Conservation (phyloP, 2,797 vertebrate species). For the Notolabrus celidotus region DNA sequence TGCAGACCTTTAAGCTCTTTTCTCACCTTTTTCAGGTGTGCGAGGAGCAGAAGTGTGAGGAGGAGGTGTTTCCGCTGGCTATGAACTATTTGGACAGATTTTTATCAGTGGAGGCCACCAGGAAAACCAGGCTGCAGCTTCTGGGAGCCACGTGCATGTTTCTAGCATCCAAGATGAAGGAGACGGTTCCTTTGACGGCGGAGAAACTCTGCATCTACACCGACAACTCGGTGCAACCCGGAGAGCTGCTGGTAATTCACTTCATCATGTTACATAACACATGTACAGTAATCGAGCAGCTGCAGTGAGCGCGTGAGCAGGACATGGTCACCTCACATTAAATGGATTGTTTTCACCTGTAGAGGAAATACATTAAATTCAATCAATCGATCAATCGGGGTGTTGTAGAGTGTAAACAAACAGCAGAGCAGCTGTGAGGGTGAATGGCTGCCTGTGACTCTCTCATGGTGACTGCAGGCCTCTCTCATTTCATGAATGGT, state of each 20-base stretch:
- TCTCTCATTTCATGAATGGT: constrained; percentile 76
- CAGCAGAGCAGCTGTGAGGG: background rate
- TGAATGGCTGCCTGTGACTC: constrained; percentile 68
- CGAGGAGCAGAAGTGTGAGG: constrained; percentile 98
- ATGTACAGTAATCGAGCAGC: constrained; percentile 27
- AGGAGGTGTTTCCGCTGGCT: constrained; percentile 97
- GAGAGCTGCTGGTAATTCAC: constrained; percentile 95
- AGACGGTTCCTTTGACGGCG: constrained; percentile 95
- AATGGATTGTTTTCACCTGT: no score
- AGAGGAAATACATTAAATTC: no score
- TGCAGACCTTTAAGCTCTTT: constrained; percentile 29
- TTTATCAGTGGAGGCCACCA: constrained; percentile 94
- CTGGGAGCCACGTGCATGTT: constrained; percentile 98
- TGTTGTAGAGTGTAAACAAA: background rate
- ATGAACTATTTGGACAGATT: constrained; percentile 99
- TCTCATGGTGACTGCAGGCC: constrained; percentile 70
- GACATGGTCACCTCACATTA: background rate
- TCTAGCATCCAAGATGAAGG: constrained; percentile 99
- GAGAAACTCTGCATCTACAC: constrained; percentile 99
- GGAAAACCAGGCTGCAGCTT: constrained; percentile 94
- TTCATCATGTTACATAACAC: constrained; percentile 65
- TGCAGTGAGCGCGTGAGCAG: background rate
- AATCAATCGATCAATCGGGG: background rate
- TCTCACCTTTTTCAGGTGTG: constrained; percentile 89
- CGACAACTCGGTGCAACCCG: constrained; percentile 94